Conservation (phyloP, 2,888 invertebrate genomes). For the Polymixis lichenea region DNA sequence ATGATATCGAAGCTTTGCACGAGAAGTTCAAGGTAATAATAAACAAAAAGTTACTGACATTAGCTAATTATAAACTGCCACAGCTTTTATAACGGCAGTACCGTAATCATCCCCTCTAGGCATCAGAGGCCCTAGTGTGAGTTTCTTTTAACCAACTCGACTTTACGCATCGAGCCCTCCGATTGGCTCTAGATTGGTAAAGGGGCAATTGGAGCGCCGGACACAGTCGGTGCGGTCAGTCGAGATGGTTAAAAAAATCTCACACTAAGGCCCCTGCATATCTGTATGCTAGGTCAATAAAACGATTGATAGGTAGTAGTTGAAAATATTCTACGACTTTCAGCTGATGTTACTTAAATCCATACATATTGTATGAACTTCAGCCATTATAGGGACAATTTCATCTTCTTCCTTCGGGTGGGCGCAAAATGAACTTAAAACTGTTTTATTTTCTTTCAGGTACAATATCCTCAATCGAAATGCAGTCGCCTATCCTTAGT, state of each 20-base stretch:
- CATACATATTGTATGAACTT: too few species aligned
- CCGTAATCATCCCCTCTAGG: neutral
- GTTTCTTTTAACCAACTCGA: too few species aligned
- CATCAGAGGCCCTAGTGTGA: neutral
- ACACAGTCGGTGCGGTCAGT: too few species aligned
- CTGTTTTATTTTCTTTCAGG: constrained; percentile 84
- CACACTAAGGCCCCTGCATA: neutral
- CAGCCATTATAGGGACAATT: neutral
- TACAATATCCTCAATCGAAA: constrained; percentile 98
- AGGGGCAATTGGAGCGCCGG: too few species aligned
- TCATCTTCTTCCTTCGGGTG: neutral
- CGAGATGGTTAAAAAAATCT: too few species aligned
- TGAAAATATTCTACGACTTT: neutral
- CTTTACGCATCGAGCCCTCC: too few species aligned
- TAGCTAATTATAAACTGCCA: neutral
- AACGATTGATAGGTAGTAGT: neutral
- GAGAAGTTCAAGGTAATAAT: constrained; percentile 97
- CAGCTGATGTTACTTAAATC: neutral
- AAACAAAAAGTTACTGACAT: neutral
- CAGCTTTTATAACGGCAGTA: neutral
- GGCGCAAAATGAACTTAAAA: neutral
- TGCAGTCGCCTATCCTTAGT: constrained; percentile 97
- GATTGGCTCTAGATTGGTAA: too few species aligned
- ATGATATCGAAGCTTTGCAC: constrained; percentile 99
- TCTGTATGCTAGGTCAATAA: neutral